Evolutionary conservation across 1,140 invertebrate species (phyloP).

Genomic region (Halictus rubicundus): DNA sequence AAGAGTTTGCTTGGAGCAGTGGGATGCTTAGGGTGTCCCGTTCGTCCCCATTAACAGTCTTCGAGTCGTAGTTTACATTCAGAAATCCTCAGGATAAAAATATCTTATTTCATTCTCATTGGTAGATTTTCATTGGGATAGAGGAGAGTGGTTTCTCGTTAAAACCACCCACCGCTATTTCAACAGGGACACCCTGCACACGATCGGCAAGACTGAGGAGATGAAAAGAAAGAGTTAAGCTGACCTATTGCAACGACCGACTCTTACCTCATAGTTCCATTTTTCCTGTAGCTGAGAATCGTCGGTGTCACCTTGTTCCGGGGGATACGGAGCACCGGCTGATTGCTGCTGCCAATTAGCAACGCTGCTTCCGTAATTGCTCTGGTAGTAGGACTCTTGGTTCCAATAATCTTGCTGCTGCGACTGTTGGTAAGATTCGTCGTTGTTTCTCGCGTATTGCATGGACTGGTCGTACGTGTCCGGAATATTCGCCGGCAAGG

Average conservation of each 20-base stretch:
- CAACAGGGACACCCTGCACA: too few species aligned
- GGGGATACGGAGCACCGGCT: slow-evolving; percentile 50
- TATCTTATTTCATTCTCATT: too few species aligned
- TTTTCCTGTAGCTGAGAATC: slow-evolving; percentile 69
- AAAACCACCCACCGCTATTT: too few species aligned
- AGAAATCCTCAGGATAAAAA: too few species aligned
- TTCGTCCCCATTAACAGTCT: too few species aligned
- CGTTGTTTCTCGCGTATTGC: slow-evolving; percentile 64
- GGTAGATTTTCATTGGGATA: too few species aligned
- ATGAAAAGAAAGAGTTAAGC: neutral
- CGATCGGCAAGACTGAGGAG: too few species aligned
- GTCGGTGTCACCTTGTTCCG: slow-evolving; percentile 67
- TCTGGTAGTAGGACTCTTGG: slow-evolving; percentile 74
- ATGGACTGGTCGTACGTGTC: slow-evolving; percentile 64
- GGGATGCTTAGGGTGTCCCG: too few species aligned
- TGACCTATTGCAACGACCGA: neutral
- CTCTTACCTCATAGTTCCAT: slow-evolving; percentile 77
- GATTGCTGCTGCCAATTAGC: slow-evolving; percentile 71
- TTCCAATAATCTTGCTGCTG: slow-evolving; percentile 77
- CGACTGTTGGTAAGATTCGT: slow-evolving; percentile 70
- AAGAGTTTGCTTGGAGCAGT: too few species aligned
- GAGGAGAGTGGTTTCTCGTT: too few species aligned
- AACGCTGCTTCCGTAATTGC: slow-evolving; percentile 62
- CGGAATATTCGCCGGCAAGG: slow-evolving; percentile 63
- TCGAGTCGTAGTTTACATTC: too few species aligned